Evolutionary conservation across 2,797 vertebrate species (phyloP), one percentile per base, ranked within the genome.

Genomic region (Sparus aurata): DNA sequence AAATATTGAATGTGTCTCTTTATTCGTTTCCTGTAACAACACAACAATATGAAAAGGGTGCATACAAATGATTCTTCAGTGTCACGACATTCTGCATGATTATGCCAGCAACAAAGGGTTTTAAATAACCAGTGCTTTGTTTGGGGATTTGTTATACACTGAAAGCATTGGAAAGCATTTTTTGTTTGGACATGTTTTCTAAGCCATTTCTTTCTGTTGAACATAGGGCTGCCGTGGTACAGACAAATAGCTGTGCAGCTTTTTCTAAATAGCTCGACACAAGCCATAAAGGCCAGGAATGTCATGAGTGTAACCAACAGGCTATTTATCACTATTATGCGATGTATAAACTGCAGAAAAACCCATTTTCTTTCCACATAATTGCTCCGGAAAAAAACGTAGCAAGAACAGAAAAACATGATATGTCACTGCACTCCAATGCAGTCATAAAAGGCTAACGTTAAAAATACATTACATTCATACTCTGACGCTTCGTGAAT

Each of bases 321-420:
- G 52, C 65, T 70, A 68, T 85, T 68, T 65, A 75, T 67, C 61
- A 75, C 25, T 49, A 79, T 81, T 53, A 45, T 75, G 16, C 1
- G 10, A 76, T 45, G 59, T 27, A 63, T 58, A 54, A 75, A 55
- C 64, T 38, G 11, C 57, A 34, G 41, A 74, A 12, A 64, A 53
- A 58, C 20, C 5, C 25, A 22, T 70, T 83, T 75, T 73, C 54
- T 76, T 69, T 16, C 5, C 23, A 62, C 41, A 27, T 53, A 72
- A 83, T 73, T 75, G 73, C 17, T 65, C 15, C 63, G 20, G 17
- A 53, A 69, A 17, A 38, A 38, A 38, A 6, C 67, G 71, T 11
- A 27, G 41, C n/a, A 16, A 10, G 13, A 53, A 22, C 34, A 68
- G n/a, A 63, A 73, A 59, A 59, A 57, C 47, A 25, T 12, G 15